These are phyloP conservation scores for Camponotus floridanus DNA, from an alignment of 1,140 invertebrate genomes.

Conservation along the genomic window DNA sequence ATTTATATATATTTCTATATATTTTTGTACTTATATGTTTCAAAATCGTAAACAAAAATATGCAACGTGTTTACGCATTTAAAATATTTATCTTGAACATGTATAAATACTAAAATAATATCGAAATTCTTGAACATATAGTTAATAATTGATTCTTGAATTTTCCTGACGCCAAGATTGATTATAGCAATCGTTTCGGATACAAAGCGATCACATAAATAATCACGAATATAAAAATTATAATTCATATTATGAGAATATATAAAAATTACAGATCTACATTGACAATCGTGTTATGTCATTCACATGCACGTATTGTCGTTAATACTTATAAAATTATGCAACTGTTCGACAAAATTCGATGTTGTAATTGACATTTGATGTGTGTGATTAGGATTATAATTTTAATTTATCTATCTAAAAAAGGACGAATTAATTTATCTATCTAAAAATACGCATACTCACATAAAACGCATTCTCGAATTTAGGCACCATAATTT, in stretches of 20 bases:
- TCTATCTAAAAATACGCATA: slow-evolving; percentile 25
- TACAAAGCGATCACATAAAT: slow-evolving; percentile 28
- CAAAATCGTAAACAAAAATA: neutral
- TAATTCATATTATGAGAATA: slow-evolving; percentile 8
- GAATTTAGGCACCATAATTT: neutral
- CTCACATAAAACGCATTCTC: neutral
- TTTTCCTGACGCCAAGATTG: neutral
- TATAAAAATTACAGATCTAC: slow-evolving; percentile 26
- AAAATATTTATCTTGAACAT: slow-evolving; percentile 1
- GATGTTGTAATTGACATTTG: slow-evolving; percentile 27
- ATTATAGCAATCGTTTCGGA: neutral
- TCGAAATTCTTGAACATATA: neutral
- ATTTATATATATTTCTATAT: neutral
- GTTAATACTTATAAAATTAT: slow-evolving; percentile 39
- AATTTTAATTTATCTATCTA: slow-evolving; percentile 18
- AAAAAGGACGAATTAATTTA: neutral
- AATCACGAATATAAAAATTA: slow-evolving; percentile 41
- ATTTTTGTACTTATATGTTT: slow-evolving; percentile 23
- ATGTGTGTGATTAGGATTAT: neutral
- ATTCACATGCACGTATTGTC: neutral
- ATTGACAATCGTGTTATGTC: neutral
- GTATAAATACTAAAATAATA: neutral
- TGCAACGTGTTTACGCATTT: neutral
- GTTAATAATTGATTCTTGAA: neutral
- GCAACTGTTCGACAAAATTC: neutral